Percentiles rank a stretch among this genome's conserved stretches.
Conservation (phyloP, 2,113 vertebrate species). For the Carassius carassius region DNA sequence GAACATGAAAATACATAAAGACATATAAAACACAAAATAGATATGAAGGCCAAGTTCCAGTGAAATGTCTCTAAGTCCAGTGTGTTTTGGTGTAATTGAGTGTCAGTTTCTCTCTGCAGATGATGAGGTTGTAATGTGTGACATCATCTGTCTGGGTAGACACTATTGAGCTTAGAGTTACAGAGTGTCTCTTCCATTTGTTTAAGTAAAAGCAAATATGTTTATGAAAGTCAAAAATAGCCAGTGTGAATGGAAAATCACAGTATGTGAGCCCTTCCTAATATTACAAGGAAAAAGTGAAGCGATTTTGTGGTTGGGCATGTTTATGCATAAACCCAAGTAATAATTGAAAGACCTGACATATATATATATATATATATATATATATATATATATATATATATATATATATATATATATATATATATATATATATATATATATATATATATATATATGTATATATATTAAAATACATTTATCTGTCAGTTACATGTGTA, state of each 20-base stretch:
- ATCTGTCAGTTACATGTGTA: neutral
- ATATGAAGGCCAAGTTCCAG: neutral
- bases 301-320: neutral
- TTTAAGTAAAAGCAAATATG: neutral
- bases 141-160: neutral
- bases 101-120: neutral
- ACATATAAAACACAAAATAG: neutral
- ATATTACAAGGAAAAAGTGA: neutral
- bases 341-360: neutral
- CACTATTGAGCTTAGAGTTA: neutral
- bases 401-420: too few species aligned
- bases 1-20: too few species aligned
- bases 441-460: too few species aligned
- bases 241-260: neutral
- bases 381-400: too few species aligned
- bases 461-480: neutral
- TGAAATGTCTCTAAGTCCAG: neutral
- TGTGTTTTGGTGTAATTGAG: neutral
- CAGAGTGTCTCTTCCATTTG: neutral
- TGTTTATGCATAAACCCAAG: neutral
- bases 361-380: too few species aligned
- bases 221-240: neutral
- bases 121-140: neutral
- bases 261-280: neutral
- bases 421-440: too few species aligned